Percentiles rank a stretch among this genome's conserved stretches.
Evolutionary conservation across 2,797 vertebrate species (phyloP).

Genomic region (Bufotes viridis): DNA sequence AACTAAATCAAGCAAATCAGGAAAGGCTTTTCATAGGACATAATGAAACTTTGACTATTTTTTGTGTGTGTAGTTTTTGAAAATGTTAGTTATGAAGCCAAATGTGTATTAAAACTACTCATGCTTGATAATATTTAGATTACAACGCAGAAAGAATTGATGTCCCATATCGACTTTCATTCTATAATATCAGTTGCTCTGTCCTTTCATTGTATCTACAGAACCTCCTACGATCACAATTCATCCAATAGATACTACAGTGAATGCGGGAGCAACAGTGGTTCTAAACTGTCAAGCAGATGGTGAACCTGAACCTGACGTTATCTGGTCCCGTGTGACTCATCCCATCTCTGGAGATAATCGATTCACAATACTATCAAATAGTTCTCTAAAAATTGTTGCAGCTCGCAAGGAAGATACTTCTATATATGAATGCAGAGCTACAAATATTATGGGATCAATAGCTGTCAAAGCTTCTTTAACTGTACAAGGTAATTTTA

Average conservation of each 20-base stretch:
- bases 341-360: constrained; percentile 73
- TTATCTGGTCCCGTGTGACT: constrained; percentile 86
- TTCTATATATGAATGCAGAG: constrained; percentile 89
- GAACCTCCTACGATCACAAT: constrained; percentile 84
- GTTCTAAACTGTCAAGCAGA: constrained; percentile 88
- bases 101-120: background rate
- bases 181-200: background rate
- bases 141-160: background rate
- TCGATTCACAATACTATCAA: constrained; percentile 78
- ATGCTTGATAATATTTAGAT: no score
- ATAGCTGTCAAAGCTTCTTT: constrained; percentile 80
- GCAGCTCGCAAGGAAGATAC: constrained; percentile 88
- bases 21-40: no score
- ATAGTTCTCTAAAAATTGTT: constrained; percentile 83
- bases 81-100: background rate
- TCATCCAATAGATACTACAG: constrained; percentile 81
- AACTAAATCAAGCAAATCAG: no score
- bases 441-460: constrained; percentile 90
- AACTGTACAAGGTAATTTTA: constrained; percentile 84
- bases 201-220: constrained; percentile 63
- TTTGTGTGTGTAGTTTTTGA: no score
- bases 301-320: constrained; percentile 84
- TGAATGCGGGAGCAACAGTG: constrained; percentile 82
- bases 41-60: no score
- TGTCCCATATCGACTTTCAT: background rate